Base-by-base conservation (phyloP, 2,797 vertebrate genomes). In the Sardinella longiceps region DNA sequence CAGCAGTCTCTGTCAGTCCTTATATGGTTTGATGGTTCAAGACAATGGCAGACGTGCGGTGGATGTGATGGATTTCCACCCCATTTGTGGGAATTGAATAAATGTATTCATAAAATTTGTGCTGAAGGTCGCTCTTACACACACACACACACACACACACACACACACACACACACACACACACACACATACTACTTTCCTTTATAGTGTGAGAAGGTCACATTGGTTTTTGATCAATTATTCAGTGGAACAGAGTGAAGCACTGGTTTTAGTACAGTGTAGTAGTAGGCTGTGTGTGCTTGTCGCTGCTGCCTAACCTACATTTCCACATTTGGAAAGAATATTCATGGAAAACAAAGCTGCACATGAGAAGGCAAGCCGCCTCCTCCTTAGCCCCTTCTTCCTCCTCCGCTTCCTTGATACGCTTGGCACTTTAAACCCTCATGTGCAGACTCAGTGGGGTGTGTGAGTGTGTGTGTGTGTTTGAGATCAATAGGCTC, bases 401-500 rank as follows among this genome's bases (percentile, higher is more conserved):
- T 80, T 15, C 39, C 70, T 28, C 63, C 63, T 11, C 18, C 23
- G 14, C 33, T 18, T 39, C 66, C 66, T 30, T 74, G 30, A 39
- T 18, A 74, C 20, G 66, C 66, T 74, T 74, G 66, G 14, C 66
- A 12, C 14, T 74, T 74, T 74, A 74, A 74, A 74, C 70, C 18
- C 70, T 18, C 33, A 43, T 77, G 28, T 70, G 63, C 58, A n/a
- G 60, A 50, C 43, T 91, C 92, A 91, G 90, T 90, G 90, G 89
- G 90, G 90, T 90, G 89, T 89, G 91, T 93, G 92, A 92, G 88
- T 90, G 87, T 90, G 91, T 93, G 92, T 93, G 88, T 90, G 87
- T 90, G 87, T 89, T 91, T 87, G 89, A 93, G 91, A 93, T 94
- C 93, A 93, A 94, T 94, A 92, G 89, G 85, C 15, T 70, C 88